These are phyloP conservation scores for Heliconius ethilla DNA, from an alignment of 2,888 invertebrate species.

Conservation along the genomic window DNA sequence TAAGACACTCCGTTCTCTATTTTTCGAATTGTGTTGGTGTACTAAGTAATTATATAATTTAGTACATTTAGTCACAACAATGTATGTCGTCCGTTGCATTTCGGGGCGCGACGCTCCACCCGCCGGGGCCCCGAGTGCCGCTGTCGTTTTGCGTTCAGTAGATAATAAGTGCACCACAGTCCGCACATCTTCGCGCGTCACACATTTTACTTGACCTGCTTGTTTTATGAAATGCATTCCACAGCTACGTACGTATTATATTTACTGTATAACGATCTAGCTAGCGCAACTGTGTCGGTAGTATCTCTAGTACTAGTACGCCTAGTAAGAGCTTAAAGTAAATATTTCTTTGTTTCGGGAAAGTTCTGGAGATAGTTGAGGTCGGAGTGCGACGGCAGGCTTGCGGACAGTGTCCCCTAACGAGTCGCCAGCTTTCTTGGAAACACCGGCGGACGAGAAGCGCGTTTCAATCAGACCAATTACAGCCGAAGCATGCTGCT, in stretches of 20 bases:
- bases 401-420: conserved; percentile 71
- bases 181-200: conserved; percentile 63
- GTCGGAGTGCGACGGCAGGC: conserved; percentile 51
- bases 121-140: conserved; percentile 64
- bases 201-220: conserved; percentile 57
- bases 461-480: conserved; percentile 81
- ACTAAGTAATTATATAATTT: not conserved
- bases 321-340: not conserved
- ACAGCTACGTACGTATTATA: conserved; percentile 34
- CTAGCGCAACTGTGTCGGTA: not conserved
- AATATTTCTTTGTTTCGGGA: conserved; percentile 2
- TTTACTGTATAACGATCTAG: not conserved
- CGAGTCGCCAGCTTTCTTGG: conserved; percentile 73
- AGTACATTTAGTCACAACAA: not conserved
- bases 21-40: too few relatives aligned
- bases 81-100: conserved; percentile 54
- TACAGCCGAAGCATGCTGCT: conserved; percentile 68
- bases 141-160: conserved; percentile 65
- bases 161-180: conserved; percentile 69
- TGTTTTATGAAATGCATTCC: conserved; percentile 59
- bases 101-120: conserved; percentile 67
- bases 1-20: too few relatives aligned
- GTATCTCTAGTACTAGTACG: not conserved
- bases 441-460: conserved; percentile 66
- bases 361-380: conserved; percentile 35